Evolutionary conservation across 2,797 vertebrate genomes (phyloP), one percentile per base, ranked within the genome.

Genomic region (Enteromius fasciolatus): DNA sequence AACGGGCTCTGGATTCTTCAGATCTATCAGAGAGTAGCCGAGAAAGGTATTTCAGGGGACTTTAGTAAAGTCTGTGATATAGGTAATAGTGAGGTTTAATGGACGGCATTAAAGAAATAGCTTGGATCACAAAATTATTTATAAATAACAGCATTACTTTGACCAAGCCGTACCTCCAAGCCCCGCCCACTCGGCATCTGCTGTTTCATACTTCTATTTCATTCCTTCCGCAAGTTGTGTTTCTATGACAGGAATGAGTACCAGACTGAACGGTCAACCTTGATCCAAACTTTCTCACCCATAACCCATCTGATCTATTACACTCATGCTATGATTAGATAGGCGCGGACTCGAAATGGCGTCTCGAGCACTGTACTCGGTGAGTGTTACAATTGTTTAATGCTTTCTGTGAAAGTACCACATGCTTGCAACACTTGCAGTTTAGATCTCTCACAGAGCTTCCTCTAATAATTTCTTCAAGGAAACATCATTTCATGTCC

Each of bases 361-460:
- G 12, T 90, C 92, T 17, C 86, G 85, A 80, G 75, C 85, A 7
- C 78, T 89, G 72, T 94, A 92, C 73, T 85, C 89, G 94, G 95
- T 95, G 89, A 17, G 93, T 91, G 73, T 66, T 54, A 64, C 8
- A 14, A 74, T 17, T 8, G 14, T 57, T 39, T 17, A 3, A 23
- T 3, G 8, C 36, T 76, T 15, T 23, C 46, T 67, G 72, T 14
- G 9, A 59, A 46, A n/a, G 20, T 23, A 67, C 4, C 50, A 31
- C 23, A 44, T 28, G 59, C 69, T 25, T 66, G 44, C 41, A 70
- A n/a, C 54, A 64, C 54, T 78, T 44, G 41, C 17, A 31, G 10
- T 28, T 25, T 69, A 7, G 33, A 23, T 48, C 81, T 41, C 0
- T 7, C 14, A 63, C 39, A 10, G 20, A n/a, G 31, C 11, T 59